Base-by-base conservation (phyloP, 2,888 invertebrate genomes). In the Bellardia bayeri region DNA sequence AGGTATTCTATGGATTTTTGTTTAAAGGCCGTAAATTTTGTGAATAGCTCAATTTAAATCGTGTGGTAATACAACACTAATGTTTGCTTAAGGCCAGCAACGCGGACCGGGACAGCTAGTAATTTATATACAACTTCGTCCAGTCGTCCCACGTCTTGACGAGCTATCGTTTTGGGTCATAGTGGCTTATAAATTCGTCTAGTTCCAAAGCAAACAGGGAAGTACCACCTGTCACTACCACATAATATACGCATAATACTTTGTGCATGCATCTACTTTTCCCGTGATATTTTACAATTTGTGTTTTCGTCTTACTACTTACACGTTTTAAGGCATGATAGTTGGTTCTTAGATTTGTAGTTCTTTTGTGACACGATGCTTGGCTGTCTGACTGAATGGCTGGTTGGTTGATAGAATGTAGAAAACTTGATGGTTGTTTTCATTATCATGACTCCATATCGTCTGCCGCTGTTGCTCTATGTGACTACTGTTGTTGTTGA, bases 401-500 rank as follows among this genome's bases (percentile, higher is more conserved):
- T 42, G 40, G 23, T 42, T 45, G 74, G 8, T 61, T 71, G 71
- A 51, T 61, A 49, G 23, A 51, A 71, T 61, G 61, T 69, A 40
- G n/a, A 56, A 63, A 45, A 66, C 6, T 71, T 75, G 13, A 63
- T 58, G 16, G 42, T 33, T 72, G 66, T 68, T 66, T 75, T 63
- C 71, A 45, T 64, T 61, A 72, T 61, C 75, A 74, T 85, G 69
- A 74, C 40, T 80, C 58, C 33, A 37, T 11, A 49, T n/a, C 51
- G 45, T 6, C 7, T 49, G 56, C 54, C 56, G 56, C 42, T 61
- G 63, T 63, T 74, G 63, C 37, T 81, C 58, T 49, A 66, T 64
- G 14, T 74, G 45, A 58, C 72, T 81, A 58, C 76, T 78, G 72
- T 66, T 82, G 78, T 63, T 82, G 82, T 86, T 82, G 78, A 82